These are phyloP conservation scores for Drosophila arizonae DNA, from an alignment of 1,140 invertebrate species.

Conservation along the genomic window DNA sequence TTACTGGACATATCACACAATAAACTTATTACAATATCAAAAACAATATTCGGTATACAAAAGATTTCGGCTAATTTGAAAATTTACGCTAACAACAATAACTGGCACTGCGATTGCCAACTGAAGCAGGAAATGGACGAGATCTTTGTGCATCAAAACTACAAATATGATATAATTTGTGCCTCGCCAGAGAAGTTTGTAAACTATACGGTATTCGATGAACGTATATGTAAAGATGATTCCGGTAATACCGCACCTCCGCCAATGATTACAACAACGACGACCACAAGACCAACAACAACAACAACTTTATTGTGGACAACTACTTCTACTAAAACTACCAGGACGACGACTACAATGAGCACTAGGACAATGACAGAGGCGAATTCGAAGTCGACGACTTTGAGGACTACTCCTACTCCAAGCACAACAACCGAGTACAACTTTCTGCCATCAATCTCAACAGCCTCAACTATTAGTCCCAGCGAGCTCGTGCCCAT, in stretches of 20 bases:
- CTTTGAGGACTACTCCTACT: not conserved
- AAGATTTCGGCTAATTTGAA: conserved; percentile 34
- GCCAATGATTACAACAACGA: not conserved
- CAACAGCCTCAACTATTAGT: conserved; percentile 18
- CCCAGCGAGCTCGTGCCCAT: conserved; percentile 25
- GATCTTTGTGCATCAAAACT: conserved; percentile 38
- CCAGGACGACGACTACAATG: no score
- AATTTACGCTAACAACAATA: conserved; percentile 42
- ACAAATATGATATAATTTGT: conserved; percentile 27
- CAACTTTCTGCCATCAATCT: conserved; percentile 13
- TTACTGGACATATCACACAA: conserved; percentile 61
- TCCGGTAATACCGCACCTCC: not conserved
- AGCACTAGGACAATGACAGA: not conserved
- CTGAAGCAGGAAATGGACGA: conserved; percentile 40
- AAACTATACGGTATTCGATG: conserved; percentile 41
- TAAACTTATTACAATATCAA: conserved; percentile 46
- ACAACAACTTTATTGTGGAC: conserved; percentile 4
- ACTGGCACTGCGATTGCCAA: conserved; percentile 58
- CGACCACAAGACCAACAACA: not conserved
- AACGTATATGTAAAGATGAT: conserved; percentile 30
- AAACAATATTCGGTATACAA: conserved; percentile 47
- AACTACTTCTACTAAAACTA: not conserved
- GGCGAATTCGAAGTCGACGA: not conserved
- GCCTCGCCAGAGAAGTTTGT: conserved; percentile 30
- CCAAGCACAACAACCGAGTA: not conserved